Evolutionary conservation across 2,888 invertebrate genomes (phyloP), one percentile per base, ranked within the genome.

Genomic region (Sphaeridia pumilis): DNA sequence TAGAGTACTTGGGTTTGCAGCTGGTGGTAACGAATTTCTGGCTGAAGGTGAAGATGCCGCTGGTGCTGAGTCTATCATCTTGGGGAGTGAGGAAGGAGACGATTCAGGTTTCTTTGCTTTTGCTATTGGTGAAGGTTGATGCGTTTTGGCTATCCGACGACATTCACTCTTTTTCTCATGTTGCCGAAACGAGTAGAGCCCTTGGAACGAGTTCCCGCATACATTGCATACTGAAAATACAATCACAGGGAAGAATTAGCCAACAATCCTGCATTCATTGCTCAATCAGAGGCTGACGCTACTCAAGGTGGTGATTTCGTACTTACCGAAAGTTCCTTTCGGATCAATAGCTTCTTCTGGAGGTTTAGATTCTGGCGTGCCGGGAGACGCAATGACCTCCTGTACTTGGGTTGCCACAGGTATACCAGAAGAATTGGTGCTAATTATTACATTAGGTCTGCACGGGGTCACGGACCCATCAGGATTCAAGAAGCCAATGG

Each of bases 101-200:
- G 12, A 7, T 38, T 38, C 38, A 17, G 38, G 38, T 38, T 38
- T 38, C 17, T 38, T 38, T 14, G 12, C 4, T 22, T 21, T 43
- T 22, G 43, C 43, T 43, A 12, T 21, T 10, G 4, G 41, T 22
- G n/a, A 24, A 41, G 4, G 41, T 41, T 24, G 41, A 10, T 7
- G n/a, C n/a, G 22, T 36, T 7, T 44, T 28, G 3, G 49, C 42
- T 31, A 49, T 24, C 12, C 51, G 28, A 2, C 51, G 12, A 25
- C 44, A 45, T 34, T 44, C 44, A 51, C 45, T 45, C 21, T 51
- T 51, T 24, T 51, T 51, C 25, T 51, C 45, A 42, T 51, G 51
- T 36, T 45, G 45, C 21, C 51, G 34, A 27, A 45, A 51, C 24
- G 45, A 25, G 24, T 45, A 51, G 4, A 51, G 34, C 17, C 51